Conservation (phyloP, 2,797 vertebrate genomes). For the Falco naumanni region DNA sequence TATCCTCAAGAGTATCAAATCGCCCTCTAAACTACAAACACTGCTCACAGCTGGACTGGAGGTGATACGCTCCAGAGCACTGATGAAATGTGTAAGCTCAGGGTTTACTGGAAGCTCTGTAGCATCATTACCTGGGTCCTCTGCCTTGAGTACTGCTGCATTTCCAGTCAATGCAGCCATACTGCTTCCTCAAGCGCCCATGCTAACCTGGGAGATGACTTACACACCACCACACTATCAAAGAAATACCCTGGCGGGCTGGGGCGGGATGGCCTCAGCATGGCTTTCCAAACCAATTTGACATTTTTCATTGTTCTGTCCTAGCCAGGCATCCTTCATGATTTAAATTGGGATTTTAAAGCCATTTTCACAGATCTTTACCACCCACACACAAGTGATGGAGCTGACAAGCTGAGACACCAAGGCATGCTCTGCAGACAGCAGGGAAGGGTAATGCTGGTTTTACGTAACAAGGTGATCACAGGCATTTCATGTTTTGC, state of each 20-base stretch:
- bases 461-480: background rate
- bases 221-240: fast-evolving
- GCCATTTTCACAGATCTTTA: background rate
- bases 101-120: background rate
- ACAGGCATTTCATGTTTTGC: background rate
- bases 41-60: background rate
- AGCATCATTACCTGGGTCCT: background rate
- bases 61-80: background rate
- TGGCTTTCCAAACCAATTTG: background rate
- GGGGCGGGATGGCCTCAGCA: background rate
- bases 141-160: background rate
- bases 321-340: background rate
- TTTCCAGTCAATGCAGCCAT: background rate
- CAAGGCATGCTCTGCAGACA: background rate
- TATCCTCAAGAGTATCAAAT: background rate
- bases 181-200: background rate
- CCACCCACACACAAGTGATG: background rate
- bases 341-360: background rate
- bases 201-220: background rate
- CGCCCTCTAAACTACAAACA: background rate
- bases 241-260: background rate
- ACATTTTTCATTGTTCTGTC: background rate
- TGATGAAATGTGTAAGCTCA: background rate
- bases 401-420: background rate
- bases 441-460: background rate